A percentile compares a stretch with the other conserved stretches of the same genome.
Conservation (phyloP, 2,797 vertebrate species). For the Babyrousa celebensis region DNA sequence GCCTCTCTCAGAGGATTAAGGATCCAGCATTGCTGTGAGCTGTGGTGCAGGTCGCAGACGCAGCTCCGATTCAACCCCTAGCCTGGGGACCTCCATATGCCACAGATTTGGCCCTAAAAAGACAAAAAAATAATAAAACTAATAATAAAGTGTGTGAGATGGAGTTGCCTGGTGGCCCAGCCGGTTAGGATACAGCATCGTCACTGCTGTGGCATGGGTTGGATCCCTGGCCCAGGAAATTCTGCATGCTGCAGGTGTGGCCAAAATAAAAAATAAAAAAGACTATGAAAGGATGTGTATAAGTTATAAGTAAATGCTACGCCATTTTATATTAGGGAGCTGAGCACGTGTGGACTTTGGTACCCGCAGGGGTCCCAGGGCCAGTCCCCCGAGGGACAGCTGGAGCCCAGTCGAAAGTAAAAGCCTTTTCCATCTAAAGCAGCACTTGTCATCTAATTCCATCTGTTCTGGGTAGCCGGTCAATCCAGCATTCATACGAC, state of each 20-base stretch:
- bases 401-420: not conserved
- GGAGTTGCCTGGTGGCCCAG: no score
- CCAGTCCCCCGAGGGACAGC: not conserved
- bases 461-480: not conserved
- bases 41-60: no score
- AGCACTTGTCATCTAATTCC: not conserved
- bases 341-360: not conserved
- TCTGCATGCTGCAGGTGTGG: no score
- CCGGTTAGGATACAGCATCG: no score
- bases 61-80: no score
- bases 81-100: no score
- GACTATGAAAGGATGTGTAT: not conserved
- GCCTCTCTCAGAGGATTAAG: no score
- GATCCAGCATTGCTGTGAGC: no score
- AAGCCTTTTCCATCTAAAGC: constrained; percentile 32
- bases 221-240: not conserved
- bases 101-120: no score
- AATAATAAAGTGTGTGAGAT: no score
- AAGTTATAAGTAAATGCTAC: not conserved
- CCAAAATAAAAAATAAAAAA: no score
- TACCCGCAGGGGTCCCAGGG: not conserved
- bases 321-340: not conserved
- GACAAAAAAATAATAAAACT: no score
- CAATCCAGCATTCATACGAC: not conserved
- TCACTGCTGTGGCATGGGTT: not conserved